Percentiles rank a stretch among this genome's conserved stretches.
Conservation (phyloP, 1,140 invertebrate species). For the Drosophila lowei region DNA sequence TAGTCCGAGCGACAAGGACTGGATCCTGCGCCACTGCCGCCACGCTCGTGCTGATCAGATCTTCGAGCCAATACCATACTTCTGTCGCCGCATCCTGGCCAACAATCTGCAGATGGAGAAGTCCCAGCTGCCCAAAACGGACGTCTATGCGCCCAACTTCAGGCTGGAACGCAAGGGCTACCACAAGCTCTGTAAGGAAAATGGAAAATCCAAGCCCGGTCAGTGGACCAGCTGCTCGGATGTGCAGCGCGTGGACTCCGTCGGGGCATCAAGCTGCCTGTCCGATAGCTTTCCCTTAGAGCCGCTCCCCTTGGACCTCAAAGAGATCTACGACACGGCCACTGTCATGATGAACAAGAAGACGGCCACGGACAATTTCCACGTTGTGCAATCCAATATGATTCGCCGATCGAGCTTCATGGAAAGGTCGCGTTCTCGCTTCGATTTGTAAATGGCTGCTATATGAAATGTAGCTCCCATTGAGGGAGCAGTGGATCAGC, state of each 20-base stretch:
- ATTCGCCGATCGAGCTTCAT: slow-evolving; percentile 54
- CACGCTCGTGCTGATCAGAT: slow-evolving; percentile 10
- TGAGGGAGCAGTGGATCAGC: no score
- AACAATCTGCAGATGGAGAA: slow-evolving; percentile 53
- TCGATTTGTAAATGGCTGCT: slow-evolving; percentile 38
- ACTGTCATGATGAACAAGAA: slow-evolving; percentile 26
- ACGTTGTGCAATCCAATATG: slow-evolving; percentile 65
- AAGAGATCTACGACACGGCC: slow-evolving; percentile 24
- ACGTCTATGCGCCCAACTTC: slow-evolving; percentile 50
- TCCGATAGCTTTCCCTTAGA: slow-evolving; percentile 25
- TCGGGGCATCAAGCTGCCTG: slow-evolving; percentile 14
- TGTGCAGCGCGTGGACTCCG: slow-evolving; percentile 22
- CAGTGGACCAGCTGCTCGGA: slow-evolving; percentile 52
- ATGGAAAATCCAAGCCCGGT: background rate
- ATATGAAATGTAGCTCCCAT: no score
- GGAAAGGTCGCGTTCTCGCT: slow-evolving; percentile 48
- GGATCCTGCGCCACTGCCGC: slow-evolving; percentile 58
- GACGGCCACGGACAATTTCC: slow-evolving; percentile 14
- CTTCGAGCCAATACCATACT: slow-evolving; percentile 35
- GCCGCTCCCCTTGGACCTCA: slow-evolving; percentile 15
- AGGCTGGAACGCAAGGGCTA: slow-evolving; percentile 42
- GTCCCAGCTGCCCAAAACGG: slow-evolving; percentile 13
- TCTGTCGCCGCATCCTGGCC: slow-evolving; percentile 47
- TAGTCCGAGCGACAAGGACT: slow-evolving; percentile 48
- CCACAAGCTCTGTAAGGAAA: slow-evolving; percentile 45